phyloP scores from a whole-genome alignment of 2,888 invertebrate species.

The Liposcelis brunnea region DNA sequence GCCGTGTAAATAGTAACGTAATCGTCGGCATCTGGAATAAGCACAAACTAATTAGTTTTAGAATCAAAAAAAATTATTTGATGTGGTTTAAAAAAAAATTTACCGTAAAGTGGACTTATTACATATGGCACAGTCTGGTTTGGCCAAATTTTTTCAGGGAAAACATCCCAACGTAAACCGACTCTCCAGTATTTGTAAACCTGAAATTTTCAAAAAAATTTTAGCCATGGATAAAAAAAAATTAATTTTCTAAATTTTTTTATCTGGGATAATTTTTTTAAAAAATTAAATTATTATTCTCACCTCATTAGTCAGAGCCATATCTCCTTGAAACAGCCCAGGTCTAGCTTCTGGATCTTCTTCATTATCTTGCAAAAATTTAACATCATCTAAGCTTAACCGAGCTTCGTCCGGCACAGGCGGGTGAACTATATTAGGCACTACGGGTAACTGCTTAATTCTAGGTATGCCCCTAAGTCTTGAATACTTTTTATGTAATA shows the following conservation, averaged over 20 bases:
- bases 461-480: no score
- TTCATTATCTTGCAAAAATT: conserved; percentile 16
- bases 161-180: conserved; percentile 43
- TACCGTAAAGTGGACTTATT: conserved; percentile 42
- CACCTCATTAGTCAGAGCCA: conserved; percentile 41
- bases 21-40: conserved; percentile 36
- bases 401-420: conserved; percentile 27
- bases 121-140: conserved; percentile 46
- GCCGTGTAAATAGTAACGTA: conserved; percentile 39
- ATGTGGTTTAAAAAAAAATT: conserved; percentile 15
- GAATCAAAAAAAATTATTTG: conserved; percentile 4
- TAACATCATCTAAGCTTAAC: conserved; percentile 15
- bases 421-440: conserved; percentile 29
- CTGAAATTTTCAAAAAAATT: no score
- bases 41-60: background rate
- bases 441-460: conserved; percentile 14
- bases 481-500: no score
- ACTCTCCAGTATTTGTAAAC: conserved; percentile 40
- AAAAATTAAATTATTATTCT: no score
- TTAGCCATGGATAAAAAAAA: conserved; percentile 12
- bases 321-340: conserved; percentile 48
- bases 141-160: conserved; percentile 45
- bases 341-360: conserved; percentile 48
- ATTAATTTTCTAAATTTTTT: background rate
- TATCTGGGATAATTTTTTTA: no score